These are phyloP conservation scores for Hypotaenidia philippensis DNA, from an alignment of 2,797 vertebrate genomes.

Conservation along the genomic window DNA sequence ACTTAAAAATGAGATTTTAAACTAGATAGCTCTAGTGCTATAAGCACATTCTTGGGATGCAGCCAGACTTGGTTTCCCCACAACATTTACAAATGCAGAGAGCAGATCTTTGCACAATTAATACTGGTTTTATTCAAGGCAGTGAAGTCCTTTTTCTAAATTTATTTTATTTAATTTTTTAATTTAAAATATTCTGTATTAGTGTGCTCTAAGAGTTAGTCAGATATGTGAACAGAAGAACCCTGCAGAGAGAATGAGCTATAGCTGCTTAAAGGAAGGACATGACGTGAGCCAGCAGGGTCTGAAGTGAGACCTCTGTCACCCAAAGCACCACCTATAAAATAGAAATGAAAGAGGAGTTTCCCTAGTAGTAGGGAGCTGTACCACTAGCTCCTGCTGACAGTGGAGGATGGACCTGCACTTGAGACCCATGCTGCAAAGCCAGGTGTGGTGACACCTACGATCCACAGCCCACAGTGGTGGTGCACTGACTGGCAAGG, in stretches of 20 bases:
- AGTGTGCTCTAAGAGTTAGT: background rate
- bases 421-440: background rate
- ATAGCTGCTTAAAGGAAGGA: background rate
- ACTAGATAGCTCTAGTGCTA: background rate
- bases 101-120: background rate
- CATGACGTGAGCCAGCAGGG: background rate
- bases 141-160: background rate
- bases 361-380: background rate
- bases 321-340: background rate
- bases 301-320: background rate
- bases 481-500: background rate
- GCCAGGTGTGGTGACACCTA: background rate
- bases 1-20: background rate
- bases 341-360: background rate
- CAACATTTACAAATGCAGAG: slow-evolving; percentile 2
- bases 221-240: background rate
- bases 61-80: slow-evolving; percentile 5
- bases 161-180: background rate
- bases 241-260: background rate
- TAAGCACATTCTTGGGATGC: background rate
- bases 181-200: background rate
- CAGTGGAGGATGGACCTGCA: background rate
- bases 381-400: background rate
- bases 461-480: background rate
- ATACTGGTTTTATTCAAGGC: slow-evolving; percentile 10